phyloP scores from a whole-genome alignment of 2,797 vertebrate genomes.

The Anabas testudineus region DNA sequence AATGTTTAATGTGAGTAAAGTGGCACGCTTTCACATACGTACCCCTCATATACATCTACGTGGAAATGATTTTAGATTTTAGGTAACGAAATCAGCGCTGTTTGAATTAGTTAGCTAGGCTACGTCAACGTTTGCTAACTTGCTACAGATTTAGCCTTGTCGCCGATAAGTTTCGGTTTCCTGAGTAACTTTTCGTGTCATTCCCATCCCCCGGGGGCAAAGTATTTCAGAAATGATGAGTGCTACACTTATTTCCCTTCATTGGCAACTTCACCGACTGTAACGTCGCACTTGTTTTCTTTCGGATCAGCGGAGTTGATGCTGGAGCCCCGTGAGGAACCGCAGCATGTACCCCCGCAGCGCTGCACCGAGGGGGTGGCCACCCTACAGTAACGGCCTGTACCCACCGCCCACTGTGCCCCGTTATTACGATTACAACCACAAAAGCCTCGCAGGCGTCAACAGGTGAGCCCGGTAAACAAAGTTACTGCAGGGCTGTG shows the following conservation, averaged over 20 bases:
- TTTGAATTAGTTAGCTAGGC: slow-evolving; percentile 5
- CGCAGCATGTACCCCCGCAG: slow-evolving; percentile 65
- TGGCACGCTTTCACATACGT: rapidly evolving
- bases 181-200: background rate
- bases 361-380: slow-evolving; percentile 7
- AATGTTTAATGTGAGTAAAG: rapidly evolving
- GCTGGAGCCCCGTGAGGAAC: slow-evolving; percentile 39
- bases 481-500: background rate
- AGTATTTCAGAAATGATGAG: background rate
- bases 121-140: slow-evolving; percentile 31
- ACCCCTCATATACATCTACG: rapidly evolving
- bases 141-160: background rate
- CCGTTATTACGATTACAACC: slow-evolving; percentile 32
- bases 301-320: slow-evolving; percentile 39
- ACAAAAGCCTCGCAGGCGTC: background rate
- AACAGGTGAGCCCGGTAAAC: slow-evolving; percentile 49
- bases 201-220: background rate
- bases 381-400: background rate
- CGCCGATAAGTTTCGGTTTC: slow-evolving; percentile 55
- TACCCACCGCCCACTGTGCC: background rate
- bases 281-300: background rate
- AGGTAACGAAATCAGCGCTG: background rate
- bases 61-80: background rate
- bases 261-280: background rate
- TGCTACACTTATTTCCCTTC: background rate